phyloP scores from a whole-genome alignment of 2,888 invertebrate species.

The Ceriagrion tenellum region DNA sequence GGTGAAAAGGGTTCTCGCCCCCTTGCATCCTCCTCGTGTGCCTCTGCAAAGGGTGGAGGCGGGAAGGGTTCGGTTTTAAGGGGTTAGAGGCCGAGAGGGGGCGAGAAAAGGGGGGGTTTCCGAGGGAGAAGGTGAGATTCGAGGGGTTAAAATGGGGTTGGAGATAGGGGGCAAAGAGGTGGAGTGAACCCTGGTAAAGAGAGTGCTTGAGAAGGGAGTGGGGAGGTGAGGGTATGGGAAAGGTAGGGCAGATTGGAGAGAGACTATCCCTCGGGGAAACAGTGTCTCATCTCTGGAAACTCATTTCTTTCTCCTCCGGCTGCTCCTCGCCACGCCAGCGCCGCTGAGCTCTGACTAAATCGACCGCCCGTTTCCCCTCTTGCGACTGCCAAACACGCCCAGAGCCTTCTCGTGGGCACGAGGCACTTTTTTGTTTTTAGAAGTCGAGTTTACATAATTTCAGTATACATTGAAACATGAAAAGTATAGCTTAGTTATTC shows the following conservation, averaged over 20 bases:
- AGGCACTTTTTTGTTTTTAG: too few species aligned
- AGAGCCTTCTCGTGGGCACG: too few species aligned
- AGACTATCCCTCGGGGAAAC: conserved; percentile 23
- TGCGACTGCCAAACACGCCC: neutral
- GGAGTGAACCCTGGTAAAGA: neutral
- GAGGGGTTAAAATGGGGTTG: neutral
- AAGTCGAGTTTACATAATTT: too few species aligned
- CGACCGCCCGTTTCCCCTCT: neutral
- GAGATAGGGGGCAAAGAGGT: neutral
- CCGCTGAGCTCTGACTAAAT: conserved; percentile 57
- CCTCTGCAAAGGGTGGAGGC: neutral
- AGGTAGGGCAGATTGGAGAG: neutral
- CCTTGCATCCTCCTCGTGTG: too few species aligned
- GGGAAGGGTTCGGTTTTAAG: neutral
- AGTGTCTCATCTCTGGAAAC: conserved; percentile 54
- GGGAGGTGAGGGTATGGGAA: conserved; percentile 1
- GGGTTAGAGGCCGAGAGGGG: neutral
- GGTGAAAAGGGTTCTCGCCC: neutral
- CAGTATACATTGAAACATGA: too few species aligned
- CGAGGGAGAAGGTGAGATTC: neutral
- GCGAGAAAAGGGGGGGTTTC: too few species aligned
- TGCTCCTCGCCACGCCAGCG: conserved; percentile 8
- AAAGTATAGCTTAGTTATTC: too few species aligned
- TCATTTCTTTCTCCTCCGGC: conserved; percentile 17
- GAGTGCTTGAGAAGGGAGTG: neutral